Base-by-base conservation (phyloP, 2,888 invertebrate genomes). In the Calliphora vomitoria region DNA sequence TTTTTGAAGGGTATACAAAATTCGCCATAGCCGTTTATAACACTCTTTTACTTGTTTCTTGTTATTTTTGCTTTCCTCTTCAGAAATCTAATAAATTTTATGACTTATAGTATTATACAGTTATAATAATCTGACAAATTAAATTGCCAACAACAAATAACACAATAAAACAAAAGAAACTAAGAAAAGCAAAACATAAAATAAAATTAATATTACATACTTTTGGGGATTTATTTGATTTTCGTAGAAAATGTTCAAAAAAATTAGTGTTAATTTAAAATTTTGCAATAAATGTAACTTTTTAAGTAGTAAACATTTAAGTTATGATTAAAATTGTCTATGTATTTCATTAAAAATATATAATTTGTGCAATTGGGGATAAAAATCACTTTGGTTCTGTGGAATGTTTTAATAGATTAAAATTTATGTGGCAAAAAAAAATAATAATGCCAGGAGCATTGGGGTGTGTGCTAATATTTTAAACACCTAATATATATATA, bases 61-160 rank as follows among this genome's bases (percentile, higher is more conserved):
- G 2, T 20, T 25, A 25, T 25, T 53, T 53, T 0, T 13, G 6
- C 47, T 76, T 50, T 50, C 62, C 10, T 41, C 53, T 15, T 20
- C 2, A n/a, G 25, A 38, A 38, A 25, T 58, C 8, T 31, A 35
- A 76, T 64, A 64, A 53, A 41, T 69, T 69, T n/a, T 20, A 38
- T 18, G 35, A 10, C 47, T 55, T 71, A 15, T 35, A 6, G 58
- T 25, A 69, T 50, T 38, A n/a, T n/a, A 60, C 25, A 80, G 20
- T 62, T 71, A 20, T 35, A 50, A 62, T 35, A 71, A 60, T 50
- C 8, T n/a, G 25, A n/a, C 50, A 38, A 38, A 71, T 4, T 58
- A 58, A 79, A 69, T 44, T 55, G 13, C 0, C 15, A 53, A 66
- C 66, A 66, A 35, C 5, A 4, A 50, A 41, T 8, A 50, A 10